These are phyloP conservation scores for Brachionus calyciflorus DNA, from an alignment of 1,140 invertebrate species.

Conservation along the genomic window DNA sequence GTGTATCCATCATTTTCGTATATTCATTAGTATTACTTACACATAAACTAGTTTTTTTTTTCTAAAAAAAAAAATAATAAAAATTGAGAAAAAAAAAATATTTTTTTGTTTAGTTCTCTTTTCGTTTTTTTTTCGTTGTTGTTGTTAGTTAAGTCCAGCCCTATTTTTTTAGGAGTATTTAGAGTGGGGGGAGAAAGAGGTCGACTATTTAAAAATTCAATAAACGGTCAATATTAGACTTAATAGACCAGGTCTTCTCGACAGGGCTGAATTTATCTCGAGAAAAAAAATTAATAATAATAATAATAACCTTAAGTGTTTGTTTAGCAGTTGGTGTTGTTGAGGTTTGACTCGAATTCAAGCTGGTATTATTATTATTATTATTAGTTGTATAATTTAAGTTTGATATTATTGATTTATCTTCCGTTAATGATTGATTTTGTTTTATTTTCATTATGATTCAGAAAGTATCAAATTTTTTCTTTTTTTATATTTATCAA, in stretches of 20 bases:
- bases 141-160: conserved; percentile 41
- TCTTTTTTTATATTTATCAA: not conserved
- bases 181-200: not conserved
- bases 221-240: conserved; percentile 39
- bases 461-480: not conserved
- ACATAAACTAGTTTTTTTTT: conserved; percentile 34
- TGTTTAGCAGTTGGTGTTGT: conserved; percentile 31
- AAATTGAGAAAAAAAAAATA: conserved; percentile 1
- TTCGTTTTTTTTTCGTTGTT: no score
- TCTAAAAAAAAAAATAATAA: conserved; percentile 8
- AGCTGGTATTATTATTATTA: not conserved
- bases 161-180: not conserved
- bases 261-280: no score
- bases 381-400: no score
- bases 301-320: conserved; percentile 27
- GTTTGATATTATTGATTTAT: no score
- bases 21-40: conserved; percentile 37
- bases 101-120: not conserved
- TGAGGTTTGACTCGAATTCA: not conserved
- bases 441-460: conserved; percentile 29
- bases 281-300: not conserved
- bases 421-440: conserved; percentile 24
- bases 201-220: not conserved
- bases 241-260: no score
- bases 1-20: conserved; percentile 41